A percentile compares a stretch with the other conserved stretches of the same genome.
phyloP scores from a whole-genome alignment of 2,113 vertebrate species.

The Poecile atricapillus region DNA sequence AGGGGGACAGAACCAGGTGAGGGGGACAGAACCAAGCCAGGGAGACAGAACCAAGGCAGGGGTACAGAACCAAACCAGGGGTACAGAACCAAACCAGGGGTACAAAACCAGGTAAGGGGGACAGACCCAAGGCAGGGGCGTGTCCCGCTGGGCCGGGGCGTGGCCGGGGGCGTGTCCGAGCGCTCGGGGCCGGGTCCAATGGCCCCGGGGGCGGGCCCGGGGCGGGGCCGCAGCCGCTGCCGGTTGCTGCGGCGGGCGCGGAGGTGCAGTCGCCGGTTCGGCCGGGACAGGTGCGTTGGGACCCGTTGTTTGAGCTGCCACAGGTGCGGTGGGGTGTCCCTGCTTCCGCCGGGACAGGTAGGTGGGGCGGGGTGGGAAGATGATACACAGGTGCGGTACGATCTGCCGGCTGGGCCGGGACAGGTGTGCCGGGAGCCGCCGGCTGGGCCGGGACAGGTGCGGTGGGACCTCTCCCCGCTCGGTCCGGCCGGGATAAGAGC shows the following conservation, averaged over 20 bases:
- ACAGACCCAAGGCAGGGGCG: background rate
- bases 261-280: background rate
- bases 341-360: background rate
- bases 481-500: background rate
- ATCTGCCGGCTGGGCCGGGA: background rate
- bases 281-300: background rate
- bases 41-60: background rate
- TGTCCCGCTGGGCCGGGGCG: background rate
- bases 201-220: background rate
- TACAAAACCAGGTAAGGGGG: background rate
- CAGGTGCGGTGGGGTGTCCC: background rate
- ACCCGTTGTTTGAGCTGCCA: background rate
- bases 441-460: background rate
- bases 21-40: rapidly evolving
- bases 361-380: background rate
- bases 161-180: background rate
- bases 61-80: no score
- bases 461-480: background rate
- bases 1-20: background rate
- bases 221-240: background rate
- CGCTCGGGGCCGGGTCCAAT: background rate
- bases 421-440: background rate
- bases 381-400: background rate
- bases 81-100: background rate
- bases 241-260: background rate